Evolutionary conservation across 1,140 invertebrate genomes (phyloP).

Genomic region (Drosophila micromelanica): DNA sequence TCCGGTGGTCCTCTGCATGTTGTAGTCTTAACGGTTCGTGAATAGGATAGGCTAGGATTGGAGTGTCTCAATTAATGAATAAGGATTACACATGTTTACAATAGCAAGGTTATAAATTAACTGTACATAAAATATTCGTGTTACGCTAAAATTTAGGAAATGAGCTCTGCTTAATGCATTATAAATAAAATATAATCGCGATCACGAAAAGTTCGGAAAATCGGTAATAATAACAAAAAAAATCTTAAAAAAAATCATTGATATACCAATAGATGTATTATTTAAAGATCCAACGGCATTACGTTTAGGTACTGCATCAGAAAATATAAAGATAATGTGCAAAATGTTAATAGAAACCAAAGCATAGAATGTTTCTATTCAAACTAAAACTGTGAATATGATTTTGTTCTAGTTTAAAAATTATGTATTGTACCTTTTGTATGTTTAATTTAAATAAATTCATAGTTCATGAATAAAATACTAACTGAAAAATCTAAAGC

Average conservation of each 20-base stretch:
- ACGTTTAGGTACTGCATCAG: slow-evolving; percentile 10
- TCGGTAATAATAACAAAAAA: slow-evolving; percentile 5
- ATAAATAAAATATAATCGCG: slow-evolving; percentile 22
- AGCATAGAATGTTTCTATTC: slow-evolving; percentile 40
- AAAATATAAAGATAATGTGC: slow-evolving; percentile 24
- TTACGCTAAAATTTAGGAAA: slow-evolving; percentile 34
- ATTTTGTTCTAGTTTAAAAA: slow-evolving; percentile 47
- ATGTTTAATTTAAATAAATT: slow-evolving; percentile 56
- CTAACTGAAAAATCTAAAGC: slow-evolving; percentile 20
- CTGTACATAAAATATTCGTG: slow-evolving; percentile 56
- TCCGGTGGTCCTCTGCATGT: neutral
- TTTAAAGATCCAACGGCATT: slow-evolving; percentile 28
- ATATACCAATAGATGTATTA: slow-evolving; percentile 21
- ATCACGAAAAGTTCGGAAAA: neutral
- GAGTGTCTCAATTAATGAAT: slow-evolving; percentile 40
- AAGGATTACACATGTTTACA: slow-evolving; percentile 30
- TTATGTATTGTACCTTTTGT: slow-evolving; percentile 60
- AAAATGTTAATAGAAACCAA: slow-evolving; percentile 24
- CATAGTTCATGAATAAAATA: slow-evolving; percentile 63
- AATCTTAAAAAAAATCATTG: slow-evolving; percentile 19
- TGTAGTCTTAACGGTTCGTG: slow-evolving; percentile 15
- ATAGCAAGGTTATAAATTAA: slow-evolving; percentile 34
- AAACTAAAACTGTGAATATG: slow-evolving; percentile 58
- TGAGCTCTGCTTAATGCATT: slow-evolving; percentile 27
- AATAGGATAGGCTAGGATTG: slow-evolving; percentile 17